These are phyloP conservation scores for Druon quercuslanigerum DNA, from an alignment of 1,140 invertebrate genomes.

Conservation along the genomic window DNA sequence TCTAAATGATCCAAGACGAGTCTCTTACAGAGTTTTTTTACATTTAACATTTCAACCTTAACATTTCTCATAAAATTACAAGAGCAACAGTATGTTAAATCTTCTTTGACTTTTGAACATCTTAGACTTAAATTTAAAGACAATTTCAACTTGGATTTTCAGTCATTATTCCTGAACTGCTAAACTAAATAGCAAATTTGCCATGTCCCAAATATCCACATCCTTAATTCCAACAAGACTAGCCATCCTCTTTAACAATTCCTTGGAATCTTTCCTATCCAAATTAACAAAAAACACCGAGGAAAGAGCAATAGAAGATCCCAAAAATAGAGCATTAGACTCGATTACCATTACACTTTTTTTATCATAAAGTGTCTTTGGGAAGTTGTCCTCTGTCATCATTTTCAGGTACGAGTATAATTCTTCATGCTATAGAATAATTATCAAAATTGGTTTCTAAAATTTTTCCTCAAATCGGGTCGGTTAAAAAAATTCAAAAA, in stretches of 20 bases:
- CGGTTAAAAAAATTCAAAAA: too few species aligned
- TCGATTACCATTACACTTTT: slow-evolving; percentile 45
- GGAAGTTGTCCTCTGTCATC: slow-evolving; percentile 36
- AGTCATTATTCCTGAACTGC: background rate
- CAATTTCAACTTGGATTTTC: too few species aligned
- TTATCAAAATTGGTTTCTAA: slow-evolving; percentile 31
- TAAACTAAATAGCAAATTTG: slow-evolving; percentile 45
- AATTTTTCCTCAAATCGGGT: background rate
- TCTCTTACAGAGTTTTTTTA: too few species aligned
- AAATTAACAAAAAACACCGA: slow-evolving; percentile 47
- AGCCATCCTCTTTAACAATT: slow-evolving; percentile 38
- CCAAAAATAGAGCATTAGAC: slow-evolving; percentile 51
- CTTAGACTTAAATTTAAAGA: too few species aligned
- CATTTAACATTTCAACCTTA: too few species aligned
- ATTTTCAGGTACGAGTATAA: slow-evolving; percentile 49
- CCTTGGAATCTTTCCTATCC: slow-evolving; percentile 24
- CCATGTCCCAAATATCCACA: slow-evolving; percentile 48
- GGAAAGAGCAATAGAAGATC: slow-evolving; percentile 54
- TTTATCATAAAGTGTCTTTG: slow-evolving; percentile 15
- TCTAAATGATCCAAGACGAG: too few species aligned
- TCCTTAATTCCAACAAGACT: slow-evolving; percentile 40
- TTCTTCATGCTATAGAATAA: slow-evolving; percentile 49
- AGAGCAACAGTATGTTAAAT: too few species aligned
- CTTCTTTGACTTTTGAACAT: too few species aligned
- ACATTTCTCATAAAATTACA: too few species aligned